Conservation (phyloP, 37 sponge, comb jelly and placozoan genomes). For the Halichondria panicea region DNA sequence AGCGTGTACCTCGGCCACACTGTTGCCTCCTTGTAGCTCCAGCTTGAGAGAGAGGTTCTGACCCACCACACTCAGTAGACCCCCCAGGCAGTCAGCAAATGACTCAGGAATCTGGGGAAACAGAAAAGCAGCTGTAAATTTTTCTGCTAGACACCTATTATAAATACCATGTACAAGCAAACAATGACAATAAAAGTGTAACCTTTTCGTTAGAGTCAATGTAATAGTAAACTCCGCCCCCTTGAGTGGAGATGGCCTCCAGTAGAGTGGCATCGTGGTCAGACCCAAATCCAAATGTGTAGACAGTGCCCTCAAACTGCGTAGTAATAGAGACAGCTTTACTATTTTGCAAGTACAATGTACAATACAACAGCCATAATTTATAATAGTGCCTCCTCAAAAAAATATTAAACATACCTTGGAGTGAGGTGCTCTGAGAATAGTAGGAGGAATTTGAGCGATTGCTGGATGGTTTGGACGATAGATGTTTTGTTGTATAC, state of each 20-base stretch:
- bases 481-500: no score
- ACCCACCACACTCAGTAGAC: constrained; percentile 89
- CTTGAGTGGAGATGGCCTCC: constrained; percentile 81
- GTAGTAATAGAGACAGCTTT: no score
- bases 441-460: no score
- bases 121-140: no score
- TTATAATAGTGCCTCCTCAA: no score
- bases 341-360: not conserved
- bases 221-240: constrained; percentile 87
- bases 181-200: no score
- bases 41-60: constrained; percentile 85
- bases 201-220: constrained; percentile 91
- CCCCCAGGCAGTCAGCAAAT: constrained; percentile 95
- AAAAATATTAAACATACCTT: no score
- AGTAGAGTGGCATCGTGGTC: constrained; percentile 80
- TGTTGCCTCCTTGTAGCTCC: constrained; percentile 40
- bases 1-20: constrained; percentile 59
- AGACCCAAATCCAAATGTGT: constrained; percentile 93
- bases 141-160: no score
- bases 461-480: no score
- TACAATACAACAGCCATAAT: not conserved
- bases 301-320: constrained; percentile 84
- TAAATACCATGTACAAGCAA: no score
- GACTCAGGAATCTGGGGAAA: constrained; percentile 88
- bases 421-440: no score